A percentile compares a stretch with the other conserved stretches of the same genome.
phyloP scores from a whole-genome alignment of 2,888 invertebrate species.

The Scaptomyza caliginosa region DNA sequence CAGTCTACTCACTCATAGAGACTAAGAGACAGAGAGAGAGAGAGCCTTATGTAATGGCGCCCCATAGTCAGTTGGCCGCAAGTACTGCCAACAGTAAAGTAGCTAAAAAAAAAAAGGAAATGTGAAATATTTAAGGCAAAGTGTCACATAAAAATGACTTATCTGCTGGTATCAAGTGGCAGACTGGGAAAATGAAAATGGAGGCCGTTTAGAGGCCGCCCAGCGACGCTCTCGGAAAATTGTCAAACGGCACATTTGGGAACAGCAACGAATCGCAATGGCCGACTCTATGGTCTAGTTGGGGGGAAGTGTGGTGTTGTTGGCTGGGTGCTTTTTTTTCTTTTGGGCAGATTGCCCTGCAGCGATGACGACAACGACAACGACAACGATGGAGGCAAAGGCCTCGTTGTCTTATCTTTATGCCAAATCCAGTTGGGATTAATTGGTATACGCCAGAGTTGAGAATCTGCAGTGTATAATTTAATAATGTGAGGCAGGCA shows the following conservation, averaged over 20 bases:
- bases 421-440: slow-evolving; percentile 80
- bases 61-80: slow-evolving; percentile 21
- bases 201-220: slow-evolving; percentile 46
- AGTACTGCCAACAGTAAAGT: slow-evolving; percentile 8
- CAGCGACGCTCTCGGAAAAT: slow-evolving; percentile 71
- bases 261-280: slow-evolving; percentile 10
- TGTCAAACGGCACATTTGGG: slow-evolving; percentile 65
- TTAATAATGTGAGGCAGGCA: slow-evolving; percentile 72
- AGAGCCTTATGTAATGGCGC: slow-evolving; percentile 55
- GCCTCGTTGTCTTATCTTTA: slow-evolving; percentile 70
- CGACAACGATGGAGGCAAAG: slow-evolving; percentile 32
- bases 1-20: slow-evolving; percentile 1
- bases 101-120: slow-evolving; percentile 63
- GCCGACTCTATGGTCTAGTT: slow-evolving; percentile 6
- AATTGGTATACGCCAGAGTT: slow-evolving; percentile 64
- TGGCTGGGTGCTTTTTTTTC: background rate
- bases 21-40: background rate
- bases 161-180: slow-evolving; percentile 81
- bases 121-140: slow-evolving; percentile 82
- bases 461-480: slow-evolving; percentile 70
- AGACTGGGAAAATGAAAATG: slow-evolving; percentile 56
- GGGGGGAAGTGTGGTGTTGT: background rate
- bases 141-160: slow-evolving; percentile 84
- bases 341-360: slow-evolving; percentile 59
- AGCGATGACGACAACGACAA: slow-evolving; percentile 41